These are phyloP conservation scores for Drosophila melanica DNA, from an alignment of 1,140 invertebrate species.

Conservation along the genomic window DNA sequence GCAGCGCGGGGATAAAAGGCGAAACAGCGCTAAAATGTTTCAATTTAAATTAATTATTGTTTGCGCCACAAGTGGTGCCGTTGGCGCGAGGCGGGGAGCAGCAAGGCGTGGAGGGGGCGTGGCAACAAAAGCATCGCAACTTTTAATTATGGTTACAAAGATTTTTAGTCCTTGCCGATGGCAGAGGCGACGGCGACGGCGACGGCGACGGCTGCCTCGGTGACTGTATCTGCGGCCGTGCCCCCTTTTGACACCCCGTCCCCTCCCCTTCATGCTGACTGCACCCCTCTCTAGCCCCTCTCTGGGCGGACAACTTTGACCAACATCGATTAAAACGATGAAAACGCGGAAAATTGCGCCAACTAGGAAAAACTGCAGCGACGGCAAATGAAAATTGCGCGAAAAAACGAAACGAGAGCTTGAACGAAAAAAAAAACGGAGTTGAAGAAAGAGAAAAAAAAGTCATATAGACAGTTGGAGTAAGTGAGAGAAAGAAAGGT, in stretches of 20 bases:
- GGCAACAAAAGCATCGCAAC: constrained; percentile 60
- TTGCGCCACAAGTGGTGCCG: constrained; percentile 72
- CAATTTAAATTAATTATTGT: constrained; percentile 83
- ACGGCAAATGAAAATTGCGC: constrained; percentile 75
- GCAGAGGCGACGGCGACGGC: constrained; percentile 25
- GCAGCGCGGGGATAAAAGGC: neutral
- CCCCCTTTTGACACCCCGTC: constrained; percentile 20
- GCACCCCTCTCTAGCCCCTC: neutral
- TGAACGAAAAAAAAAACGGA: constrained; percentile 12
- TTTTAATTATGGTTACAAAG: constrained; percentile 83
- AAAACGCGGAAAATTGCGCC: constrained; percentile 81
- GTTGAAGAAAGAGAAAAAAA: neutral
- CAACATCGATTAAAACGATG: constrained; percentile 82
- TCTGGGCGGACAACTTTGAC: constrained; percentile 64
- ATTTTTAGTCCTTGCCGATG: constrained; percentile 79
- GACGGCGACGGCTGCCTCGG: constrained; percentile 18
- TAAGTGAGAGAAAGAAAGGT: constrained; percentile 7
- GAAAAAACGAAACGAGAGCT: constrained; percentile 40
- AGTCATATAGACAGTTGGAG: neutral
- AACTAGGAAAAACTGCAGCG: constrained; percentile 79
- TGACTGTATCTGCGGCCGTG: neutral
- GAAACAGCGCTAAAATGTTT: constrained; percentile 73
- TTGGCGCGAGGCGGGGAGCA: neutral
- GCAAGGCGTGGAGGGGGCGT: neutral
- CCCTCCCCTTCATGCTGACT: constrained; percentile 2